Conservation (phyloP, 2,888 invertebrate genomes). For the Cheilosia vulpina region DNA sequence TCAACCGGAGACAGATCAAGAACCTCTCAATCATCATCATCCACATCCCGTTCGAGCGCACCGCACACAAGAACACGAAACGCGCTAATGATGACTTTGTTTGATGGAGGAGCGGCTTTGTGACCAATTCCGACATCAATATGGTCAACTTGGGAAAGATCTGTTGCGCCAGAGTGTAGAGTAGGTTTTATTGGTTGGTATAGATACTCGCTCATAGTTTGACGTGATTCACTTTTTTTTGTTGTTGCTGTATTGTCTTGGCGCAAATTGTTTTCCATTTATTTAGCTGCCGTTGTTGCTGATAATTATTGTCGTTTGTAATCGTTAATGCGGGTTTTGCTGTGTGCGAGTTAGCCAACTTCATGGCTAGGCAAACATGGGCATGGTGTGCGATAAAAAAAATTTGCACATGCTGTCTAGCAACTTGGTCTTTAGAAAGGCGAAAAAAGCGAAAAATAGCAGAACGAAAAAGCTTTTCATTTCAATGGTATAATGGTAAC, state of each 20-base stretch:
- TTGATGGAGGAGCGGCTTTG: conserved; percentile 36
- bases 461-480: conserved; percentile 58
- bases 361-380: conserved; percentile 53
- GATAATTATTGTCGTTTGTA: conserved; percentile 57
- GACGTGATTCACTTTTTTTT: conserved; percentile 27
- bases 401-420: conserved; percentile 52
- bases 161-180: conserved; percentile 29
- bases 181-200: conserved; percentile 13
- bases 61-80: conserved; percentile 52
- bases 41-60: conserved; percentile 59
- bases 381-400: conserved; percentile 39
- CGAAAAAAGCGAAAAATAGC: conserved; percentile 14
- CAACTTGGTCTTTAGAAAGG: conserved; percentile 54
- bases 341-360: conserved; percentile 47
- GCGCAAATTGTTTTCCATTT: conserved; percentile 34
- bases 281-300: conserved; percentile 12
- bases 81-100: conserved; percentile 62
- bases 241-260: background rate
- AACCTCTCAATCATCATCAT: conserved; percentile 57
- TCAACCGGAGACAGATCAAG: conserved; percentile 67
- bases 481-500: conserved; percentile 47
- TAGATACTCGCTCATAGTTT: conserved; percentile 4
- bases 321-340: conserved; percentile 45
- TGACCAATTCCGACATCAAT: conserved; percentile 34
- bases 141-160: conserved; percentile 54